Evolutionary conservation across 2,888 invertebrate genomes (phyloP).

Genomic region (Charanyca ferruginea): DNA sequence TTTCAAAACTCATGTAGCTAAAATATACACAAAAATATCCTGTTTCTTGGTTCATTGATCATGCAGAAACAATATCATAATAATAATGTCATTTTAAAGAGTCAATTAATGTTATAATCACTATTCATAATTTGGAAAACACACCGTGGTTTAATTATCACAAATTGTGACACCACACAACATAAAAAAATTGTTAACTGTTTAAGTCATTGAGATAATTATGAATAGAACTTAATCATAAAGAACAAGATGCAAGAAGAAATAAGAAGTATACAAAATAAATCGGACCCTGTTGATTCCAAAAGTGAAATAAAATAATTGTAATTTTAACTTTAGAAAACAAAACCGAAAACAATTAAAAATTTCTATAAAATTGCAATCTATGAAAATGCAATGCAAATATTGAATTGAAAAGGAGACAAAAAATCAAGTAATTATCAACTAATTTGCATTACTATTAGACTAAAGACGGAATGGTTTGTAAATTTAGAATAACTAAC

Average conservation of each 20-base stretch:
- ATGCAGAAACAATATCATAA: conserved; percentile 4
- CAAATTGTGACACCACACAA: background rate
- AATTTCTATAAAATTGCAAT: background rate
- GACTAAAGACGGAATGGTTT: background rate
- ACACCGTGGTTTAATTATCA: conserved; percentile 30
- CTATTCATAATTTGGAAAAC: conserved; percentile 12
- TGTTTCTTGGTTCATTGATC: conserved; percentile 5
- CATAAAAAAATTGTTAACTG: background rate
- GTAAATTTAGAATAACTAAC: background rate
- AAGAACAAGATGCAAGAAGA: conserved; percentile 8
- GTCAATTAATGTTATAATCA: conserved; percentile 16
- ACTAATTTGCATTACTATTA: background rate
- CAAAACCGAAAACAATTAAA: background rate
- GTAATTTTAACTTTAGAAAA: background rate
- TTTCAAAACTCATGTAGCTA: conserved; percentile 2
- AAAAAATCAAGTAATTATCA: background rate
- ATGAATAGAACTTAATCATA: conserved; percentile 10
- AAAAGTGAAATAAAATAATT: background rate
- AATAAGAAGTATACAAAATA: background rate
- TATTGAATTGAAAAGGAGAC: background rate
- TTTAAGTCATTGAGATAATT: conserved; percentile 20
- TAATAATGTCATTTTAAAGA: conserved; percentile 10
- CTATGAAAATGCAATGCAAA: background rate
- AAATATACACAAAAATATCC: background rate
- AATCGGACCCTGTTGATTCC: conserved; percentile 13